Percentiles rank a stretch among this genome's conserved stretches.
Conservation (phyloP, 2,113 vertebrate species). For the Collichthys lucidus region DNA sequence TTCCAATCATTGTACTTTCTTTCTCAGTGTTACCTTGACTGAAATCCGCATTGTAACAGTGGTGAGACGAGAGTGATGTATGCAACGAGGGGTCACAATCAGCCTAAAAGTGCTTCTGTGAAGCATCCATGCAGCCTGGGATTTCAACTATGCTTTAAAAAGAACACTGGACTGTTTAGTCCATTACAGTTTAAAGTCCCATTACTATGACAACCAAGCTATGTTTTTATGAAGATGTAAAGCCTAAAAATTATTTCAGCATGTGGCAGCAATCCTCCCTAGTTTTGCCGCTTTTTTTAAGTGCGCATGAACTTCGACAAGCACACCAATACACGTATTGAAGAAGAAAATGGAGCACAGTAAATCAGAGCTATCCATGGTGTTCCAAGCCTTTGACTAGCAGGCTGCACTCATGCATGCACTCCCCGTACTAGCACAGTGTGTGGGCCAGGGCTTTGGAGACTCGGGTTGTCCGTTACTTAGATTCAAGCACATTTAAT, state of each 20-base stretch:
- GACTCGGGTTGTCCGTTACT: slow-evolving; percentile 61
- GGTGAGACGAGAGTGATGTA: not conserved
- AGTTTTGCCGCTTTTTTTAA: slow-evolving; percentile 28
- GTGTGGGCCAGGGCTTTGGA: slow-evolving; percentile 54
- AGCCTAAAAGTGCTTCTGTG: not conserved
- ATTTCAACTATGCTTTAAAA: slow-evolving; percentile 9
- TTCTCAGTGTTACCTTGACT: not conserved
- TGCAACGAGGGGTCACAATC: not conserved
- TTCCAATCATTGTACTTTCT: not conserved
- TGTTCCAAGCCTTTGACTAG: slow-evolving; percentile 14
- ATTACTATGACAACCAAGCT: slow-evolving; percentile 33
- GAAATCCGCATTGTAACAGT: not conserved
- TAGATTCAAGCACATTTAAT: slow-evolving; percentile 72
- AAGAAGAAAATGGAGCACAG: slow-evolving; percentile 1
- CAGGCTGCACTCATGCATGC: not conserved
- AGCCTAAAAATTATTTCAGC: slow-evolving; percentile 53
- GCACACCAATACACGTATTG: slow-evolving; percentile 1
- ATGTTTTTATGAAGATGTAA: slow-evolving; percentile 32
- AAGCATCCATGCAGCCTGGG: slow-evolving; percentile 5
- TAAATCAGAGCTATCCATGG: not conserved
- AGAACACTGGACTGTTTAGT: slow-evolving; percentile 29
- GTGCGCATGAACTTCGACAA: not conserved
- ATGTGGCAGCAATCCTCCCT: slow-evolving; percentile 84
- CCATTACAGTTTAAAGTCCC: slow-evolving; percentile 21
- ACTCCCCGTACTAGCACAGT: slow-evolving; percentile 15